A percentile compares a stretch with the other conserved stretches of the same genome.
Conservation (phyloP, 2,888 invertebrate genomes). For the Temnothorax rugatulus region DNA sequence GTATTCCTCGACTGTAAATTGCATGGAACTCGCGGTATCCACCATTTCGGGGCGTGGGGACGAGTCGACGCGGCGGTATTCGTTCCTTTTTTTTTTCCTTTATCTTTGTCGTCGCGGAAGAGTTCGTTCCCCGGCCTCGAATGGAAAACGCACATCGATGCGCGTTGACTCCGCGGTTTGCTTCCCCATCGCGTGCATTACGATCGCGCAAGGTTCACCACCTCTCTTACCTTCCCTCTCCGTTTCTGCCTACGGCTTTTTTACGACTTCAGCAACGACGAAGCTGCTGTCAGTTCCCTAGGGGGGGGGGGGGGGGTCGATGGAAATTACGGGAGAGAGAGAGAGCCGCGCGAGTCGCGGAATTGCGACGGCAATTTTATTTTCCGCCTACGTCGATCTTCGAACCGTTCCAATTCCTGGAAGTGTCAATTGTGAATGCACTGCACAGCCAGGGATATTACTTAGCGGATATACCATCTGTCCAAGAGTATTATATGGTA, state of each 20-base stretch:
- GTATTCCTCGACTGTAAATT: conserved; percentile 52
- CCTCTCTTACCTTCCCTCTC: not conserved
- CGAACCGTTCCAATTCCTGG: conserved; percentile 11
- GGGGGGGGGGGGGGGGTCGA: conserved; percentile 30
- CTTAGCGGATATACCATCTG: conserved; percentile 14
- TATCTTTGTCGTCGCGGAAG: conserved; percentile 6
- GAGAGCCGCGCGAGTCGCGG: conserved; percentile 34
- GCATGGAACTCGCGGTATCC: conserved; percentile 10
- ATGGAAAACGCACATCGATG: conserved; percentile 34
- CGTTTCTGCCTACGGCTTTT: conserved; percentile 6
- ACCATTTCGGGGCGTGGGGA: conserved; percentile 14
- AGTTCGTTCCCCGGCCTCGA: not conserved
- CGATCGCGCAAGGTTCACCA: conserved; percentile 37
- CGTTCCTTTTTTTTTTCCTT: not conserved
- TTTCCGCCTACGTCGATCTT: conserved; percentile 26
- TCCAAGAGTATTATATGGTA: not conserved
- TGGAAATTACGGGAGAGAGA: conserved; percentile 37
- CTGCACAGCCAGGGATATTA: not conserved
- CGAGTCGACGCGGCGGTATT: conserved; percentile 29
- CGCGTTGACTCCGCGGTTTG: conserved; percentile 47
- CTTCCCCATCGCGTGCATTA: conserved; percentile 50
- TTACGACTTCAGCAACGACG: conserved; percentile 44
- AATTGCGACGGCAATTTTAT: conserved; percentile 48
- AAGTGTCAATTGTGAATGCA: conserved; percentile 27
- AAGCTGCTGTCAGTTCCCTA: conserved; percentile 34